phyloP scores from a whole-genome alignment of 1,140 invertebrate genomes.

The Caenorhabditis latens region DNA sequence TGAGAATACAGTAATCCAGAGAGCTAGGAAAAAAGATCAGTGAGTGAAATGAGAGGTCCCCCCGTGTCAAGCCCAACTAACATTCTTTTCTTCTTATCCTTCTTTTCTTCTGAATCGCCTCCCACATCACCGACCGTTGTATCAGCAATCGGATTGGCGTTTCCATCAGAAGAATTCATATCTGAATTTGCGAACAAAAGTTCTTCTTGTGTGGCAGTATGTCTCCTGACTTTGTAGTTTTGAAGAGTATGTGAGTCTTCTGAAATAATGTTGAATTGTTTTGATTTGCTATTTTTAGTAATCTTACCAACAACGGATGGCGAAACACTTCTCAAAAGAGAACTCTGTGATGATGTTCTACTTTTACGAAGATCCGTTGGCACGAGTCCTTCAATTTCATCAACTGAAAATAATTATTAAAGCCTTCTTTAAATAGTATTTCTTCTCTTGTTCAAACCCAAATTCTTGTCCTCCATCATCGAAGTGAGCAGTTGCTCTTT shows the following conservation, averaged over 20 bases:
- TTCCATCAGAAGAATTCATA: background rate
- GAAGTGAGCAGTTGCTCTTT: constrained; percentile 61
- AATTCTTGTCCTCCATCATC: constrained; percentile 62
- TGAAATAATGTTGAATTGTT: background rate
- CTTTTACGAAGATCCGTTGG: constrained; percentile 18
- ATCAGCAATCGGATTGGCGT: constrained; percentile 21
- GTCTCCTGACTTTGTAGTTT: constrained; percentile 49
- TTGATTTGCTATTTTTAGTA: too few relatives aligned
- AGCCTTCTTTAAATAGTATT: background rate
- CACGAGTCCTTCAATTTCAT: constrained; percentile 32
- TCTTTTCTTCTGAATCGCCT: constrained; percentile 44
- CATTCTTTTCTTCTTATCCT: constrained; percentile 48
- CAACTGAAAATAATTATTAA: constrained; percentile 11
- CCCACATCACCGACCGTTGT: background rate
- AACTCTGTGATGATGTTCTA: constrained; percentile 35
- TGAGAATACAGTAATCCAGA: too few relatives aligned
- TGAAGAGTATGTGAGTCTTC: constrained; percentile 33
- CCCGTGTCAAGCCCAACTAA: constrained; percentile 22
- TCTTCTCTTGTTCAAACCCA: constrained; percentile 11
- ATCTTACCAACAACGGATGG: constrained; percentile 19
- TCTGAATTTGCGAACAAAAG: constrained; percentile 46
- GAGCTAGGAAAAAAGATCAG: too few relatives aligned
- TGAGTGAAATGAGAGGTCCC: too few relatives aligned
- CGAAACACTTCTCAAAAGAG: constrained; percentile 9
- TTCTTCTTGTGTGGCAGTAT: constrained; percentile 52